phyloP scores from a whole-genome alignment of 2,888 invertebrate genomes.

The Nudaria mundana region DNA sequence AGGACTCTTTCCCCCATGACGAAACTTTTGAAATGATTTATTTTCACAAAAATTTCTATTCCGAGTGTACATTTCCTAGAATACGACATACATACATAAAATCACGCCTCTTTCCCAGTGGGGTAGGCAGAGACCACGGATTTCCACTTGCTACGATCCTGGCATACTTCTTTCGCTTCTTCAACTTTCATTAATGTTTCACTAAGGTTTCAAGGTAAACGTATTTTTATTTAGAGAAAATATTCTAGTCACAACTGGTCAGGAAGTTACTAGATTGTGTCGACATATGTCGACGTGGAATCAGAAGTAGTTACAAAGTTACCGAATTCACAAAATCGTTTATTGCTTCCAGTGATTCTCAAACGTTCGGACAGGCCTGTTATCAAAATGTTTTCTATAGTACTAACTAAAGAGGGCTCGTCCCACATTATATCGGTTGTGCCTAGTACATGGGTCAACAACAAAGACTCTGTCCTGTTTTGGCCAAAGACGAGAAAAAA shows the following conservation, averaged over 20 bases:
- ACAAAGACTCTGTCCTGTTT: background rate
- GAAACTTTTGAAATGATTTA: no score
- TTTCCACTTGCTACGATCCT: no score
- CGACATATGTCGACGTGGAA: slow-evolving; percentile 3
- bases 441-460: slow-evolving; percentile 2
- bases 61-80: no score
- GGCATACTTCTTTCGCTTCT: no score
- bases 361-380: slow-evolving; percentile 2
- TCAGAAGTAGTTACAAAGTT: slow-evolving; percentile 7
- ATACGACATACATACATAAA: no score
- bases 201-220: no score
- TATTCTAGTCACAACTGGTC: slow-evolving; percentile 3
- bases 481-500: slow-evolving; percentile 3
- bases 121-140: no score
- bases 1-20: no score
- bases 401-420: slow-evolving; percentile 1
- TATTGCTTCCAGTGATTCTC: slow-evolving; percentile 6
- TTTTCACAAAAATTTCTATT: no score
- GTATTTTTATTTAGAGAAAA: slow-evolving; percentile 4
- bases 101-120: no score
- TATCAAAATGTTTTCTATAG: slow-evolving; percentile 2
- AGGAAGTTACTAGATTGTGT: slow-evolving; percentile 1
- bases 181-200: no score
- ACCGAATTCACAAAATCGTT: slow-evolving; percentile 9
- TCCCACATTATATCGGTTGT: slow-evolving; percentile 1